These are phyloP conservation scores for Cynaeus angustus DNA, from an alignment of 2,888 invertebrate genomes.

Conservation along the genomic window DNA sequence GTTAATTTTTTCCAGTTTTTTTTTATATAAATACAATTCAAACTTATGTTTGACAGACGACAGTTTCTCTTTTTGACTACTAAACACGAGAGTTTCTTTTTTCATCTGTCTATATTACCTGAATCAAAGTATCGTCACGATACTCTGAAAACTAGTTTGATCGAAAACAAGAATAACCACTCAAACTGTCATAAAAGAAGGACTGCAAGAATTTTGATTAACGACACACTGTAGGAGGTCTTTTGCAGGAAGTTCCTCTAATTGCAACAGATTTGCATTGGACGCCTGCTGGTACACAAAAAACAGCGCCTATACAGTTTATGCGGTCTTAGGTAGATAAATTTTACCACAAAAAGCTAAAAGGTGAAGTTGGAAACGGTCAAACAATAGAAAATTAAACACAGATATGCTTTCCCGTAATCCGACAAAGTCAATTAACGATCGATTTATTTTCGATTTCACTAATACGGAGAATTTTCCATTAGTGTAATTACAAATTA, in stretches of 20 bases:
- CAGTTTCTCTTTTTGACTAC: slow-evolving; percentile 3
- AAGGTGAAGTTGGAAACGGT: background rate
- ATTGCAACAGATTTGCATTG: slow-evolving; percentile 5
- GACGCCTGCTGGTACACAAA: slow-evolving; percentile 2
- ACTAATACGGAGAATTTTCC: slow-evolving; percentile 5
- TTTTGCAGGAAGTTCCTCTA: slow-evolving; percentile 12
- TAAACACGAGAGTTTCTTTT: background rate
- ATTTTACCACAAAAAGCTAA: background rate
- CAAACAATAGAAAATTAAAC: no score
- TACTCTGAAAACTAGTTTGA: slow-evolving; percentile 24
- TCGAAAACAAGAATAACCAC: slow-evolving; percentile 24
- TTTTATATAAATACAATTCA: background rate
- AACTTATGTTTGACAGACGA: background rate
- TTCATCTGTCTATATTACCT: slow-evolving; percentile 9
- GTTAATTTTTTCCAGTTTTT: background rate
- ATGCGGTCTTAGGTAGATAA: background rate
- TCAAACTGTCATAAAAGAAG: slow-evolving; percentile 11
- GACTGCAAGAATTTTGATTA: slow-evolving; percentile 21
- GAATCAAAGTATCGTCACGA: slow-evolving; percentile 26
- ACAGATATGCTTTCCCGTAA: background rate
- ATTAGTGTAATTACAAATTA: slow-evolving; percentile 6
- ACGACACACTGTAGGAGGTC: slow-evolving; percentile 12
- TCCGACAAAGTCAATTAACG: background rate
- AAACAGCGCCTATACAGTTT: background rate
- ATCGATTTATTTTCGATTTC: slow-evolving; percentile 9